Conservation (phyloP, 2,888 invertebrate genomes). For the Hirudinaria manillensis region DNA sequence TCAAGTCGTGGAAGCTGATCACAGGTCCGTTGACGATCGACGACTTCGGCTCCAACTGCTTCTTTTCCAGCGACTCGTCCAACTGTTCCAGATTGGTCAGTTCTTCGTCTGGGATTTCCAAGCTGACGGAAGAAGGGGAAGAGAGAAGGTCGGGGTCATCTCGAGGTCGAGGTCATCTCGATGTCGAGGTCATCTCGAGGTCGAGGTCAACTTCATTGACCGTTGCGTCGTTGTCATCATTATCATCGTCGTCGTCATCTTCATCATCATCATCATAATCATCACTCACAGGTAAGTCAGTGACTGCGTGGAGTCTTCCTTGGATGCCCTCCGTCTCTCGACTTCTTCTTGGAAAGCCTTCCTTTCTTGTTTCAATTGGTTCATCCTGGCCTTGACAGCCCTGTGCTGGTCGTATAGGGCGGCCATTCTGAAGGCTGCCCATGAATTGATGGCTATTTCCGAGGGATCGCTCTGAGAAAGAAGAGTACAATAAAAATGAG, state of each 20-base stretch:
- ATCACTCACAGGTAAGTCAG: no score
- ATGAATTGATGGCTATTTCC: slow-evolving; percentile 19
- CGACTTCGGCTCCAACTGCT: slow-evolving; percentile 10
- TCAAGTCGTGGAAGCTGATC: slow-evolving; percentile 34
- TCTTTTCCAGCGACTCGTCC: slow-evolving; percentile 14
- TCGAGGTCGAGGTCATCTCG: no score
- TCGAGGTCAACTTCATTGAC: no score
- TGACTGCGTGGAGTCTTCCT: no score
- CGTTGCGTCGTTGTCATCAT: no score
- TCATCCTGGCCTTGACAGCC: slow-evolving; percentile 17
- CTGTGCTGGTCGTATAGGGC: slow-evolving; percentile 24
- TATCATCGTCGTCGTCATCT: no score
- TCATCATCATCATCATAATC: not conserved
- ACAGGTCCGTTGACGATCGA: slow-evolving; percentile 28
- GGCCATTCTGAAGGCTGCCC: slow-evolving; percentile 24
- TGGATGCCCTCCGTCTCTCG: slow-evolving; percentile 18
- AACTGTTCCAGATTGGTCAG: not conserved
- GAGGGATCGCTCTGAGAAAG: slow-evolving; percentile 22
- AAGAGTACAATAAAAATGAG: no score
- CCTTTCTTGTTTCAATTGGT: slow-evolving; percentile 10
- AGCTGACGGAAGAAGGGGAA: no score
- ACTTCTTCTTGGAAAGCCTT: slow-evolving; percentile 24
- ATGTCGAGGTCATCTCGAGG: no score
- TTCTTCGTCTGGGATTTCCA: not conserved
- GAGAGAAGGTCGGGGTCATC: no score